phyloP scores from a whole-genome alignment of 2,113 vertebrate genomes.

The Semnornis frantzii region DNA sequence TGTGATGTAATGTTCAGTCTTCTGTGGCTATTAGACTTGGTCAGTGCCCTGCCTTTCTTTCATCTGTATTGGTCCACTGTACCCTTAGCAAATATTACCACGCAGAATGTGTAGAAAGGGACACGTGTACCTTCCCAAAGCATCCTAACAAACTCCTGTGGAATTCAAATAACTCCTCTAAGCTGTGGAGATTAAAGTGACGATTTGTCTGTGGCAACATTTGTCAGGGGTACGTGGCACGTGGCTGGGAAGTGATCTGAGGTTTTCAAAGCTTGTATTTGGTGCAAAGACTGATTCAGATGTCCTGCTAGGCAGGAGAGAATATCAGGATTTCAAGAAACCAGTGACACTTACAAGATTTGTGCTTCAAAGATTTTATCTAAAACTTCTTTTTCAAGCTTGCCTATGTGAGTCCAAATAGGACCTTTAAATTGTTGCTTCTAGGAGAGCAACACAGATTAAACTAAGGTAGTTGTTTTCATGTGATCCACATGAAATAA shows the following conservation, averaged over 20 bases:
- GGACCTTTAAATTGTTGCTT: background rate
- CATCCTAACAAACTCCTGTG: background rate
- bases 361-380: background rate
- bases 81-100: background rate
- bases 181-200: background rate
- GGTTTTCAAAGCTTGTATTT: background rate
- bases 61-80: background rate
- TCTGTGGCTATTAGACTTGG: background rate
- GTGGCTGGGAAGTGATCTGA: background rate
- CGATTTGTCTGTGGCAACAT: background rate
- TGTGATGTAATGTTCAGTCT: background rate
- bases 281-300: background rate
- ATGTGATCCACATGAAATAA: background rate
- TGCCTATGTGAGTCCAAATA: background rate
- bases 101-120: background rate
- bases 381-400: background rate
- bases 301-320: background rate
- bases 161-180: background rate
- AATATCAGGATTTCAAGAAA: background rate
- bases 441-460: background rate
- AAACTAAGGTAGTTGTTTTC: background rate
- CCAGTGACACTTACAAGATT: background rate
- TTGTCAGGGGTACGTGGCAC: background rate
- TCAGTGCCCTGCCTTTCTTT: background rate
- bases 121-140: background rate